Percentiles rank a stretch among this genome's conserved stretches.
phyloP scores from a whole-genome alignment of 2,888 invertebrate species.

The Ptycholaimellus sp. region DNA sequence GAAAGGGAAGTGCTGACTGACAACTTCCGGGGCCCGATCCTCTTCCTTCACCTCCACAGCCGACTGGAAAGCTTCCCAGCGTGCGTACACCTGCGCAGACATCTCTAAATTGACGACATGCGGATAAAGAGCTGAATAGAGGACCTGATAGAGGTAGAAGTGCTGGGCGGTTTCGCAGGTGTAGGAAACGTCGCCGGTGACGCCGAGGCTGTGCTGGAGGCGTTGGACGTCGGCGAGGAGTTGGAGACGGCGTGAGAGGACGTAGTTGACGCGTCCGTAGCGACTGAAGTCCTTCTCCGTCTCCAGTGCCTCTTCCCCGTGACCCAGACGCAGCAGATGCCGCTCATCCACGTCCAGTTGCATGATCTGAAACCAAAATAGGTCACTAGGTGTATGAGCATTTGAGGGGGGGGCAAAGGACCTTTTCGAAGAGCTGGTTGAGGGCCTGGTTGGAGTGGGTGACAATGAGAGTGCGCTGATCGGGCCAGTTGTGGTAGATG shows the following conservation, averaged over 20 bases:
- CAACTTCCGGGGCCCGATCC: conserved; percentile 27
- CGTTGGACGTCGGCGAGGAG: conserved; percentile 50
- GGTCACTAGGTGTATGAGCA: no score
- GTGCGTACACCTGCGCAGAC: not conserved
- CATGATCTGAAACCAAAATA: no score
- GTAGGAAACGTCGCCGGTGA: conserved; percentile 66
- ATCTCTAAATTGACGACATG: no score
- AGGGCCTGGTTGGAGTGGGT: conserved; percentile 98
- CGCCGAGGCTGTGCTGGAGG: conserved; percentile 59
- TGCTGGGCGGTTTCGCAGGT: conserved; percentile 96
- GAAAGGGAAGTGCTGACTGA: conserved; percentile 70
- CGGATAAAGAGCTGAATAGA: conserved; percentile 39
- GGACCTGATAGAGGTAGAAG: conserved; percentile 72
- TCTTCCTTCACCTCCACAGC: conserved; percentile 34
- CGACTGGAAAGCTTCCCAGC: conserved; percentile 58
- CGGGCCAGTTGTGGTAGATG: conserved; percentile 94
- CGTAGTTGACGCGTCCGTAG: conserved; percentile 94
- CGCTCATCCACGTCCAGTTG: conserved; percentile 88
- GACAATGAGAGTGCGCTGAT: conserved; percentile 86
- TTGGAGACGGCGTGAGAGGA: conserved; percentile 70
- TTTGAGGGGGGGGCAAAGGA: no score
- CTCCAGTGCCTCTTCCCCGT: conserved; percentile 90
- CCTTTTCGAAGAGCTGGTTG: conserved; percentile 97
- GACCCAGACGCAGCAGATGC: conserved; percentile 84
- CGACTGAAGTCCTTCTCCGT: conserved; percentile 96